A percentile compares a stretch with the other conserved stretches of the same genome.
These are phyloP conservation scores for Procavia capensis DNA, from an alignment of 2,113 vertebrate species.

Conservation along the genomic window DNA sequence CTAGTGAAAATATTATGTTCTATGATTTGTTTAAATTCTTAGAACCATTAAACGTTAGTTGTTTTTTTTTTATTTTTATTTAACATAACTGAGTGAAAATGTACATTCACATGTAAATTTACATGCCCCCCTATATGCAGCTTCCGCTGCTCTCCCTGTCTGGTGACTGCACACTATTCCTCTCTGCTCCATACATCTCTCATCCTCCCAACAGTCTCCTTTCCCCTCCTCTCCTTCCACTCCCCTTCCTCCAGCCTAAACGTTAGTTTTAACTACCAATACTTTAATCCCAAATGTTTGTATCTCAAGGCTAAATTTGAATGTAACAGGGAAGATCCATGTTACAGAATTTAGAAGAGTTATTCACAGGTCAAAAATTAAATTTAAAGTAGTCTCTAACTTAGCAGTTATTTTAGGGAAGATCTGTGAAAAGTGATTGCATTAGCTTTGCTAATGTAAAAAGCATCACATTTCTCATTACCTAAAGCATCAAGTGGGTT, in stretches of 20 bases:
- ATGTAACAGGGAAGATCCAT: background rate
- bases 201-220: too few relatives aligned
- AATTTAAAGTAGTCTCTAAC: background rate
- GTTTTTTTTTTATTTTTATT: too few relatives aligned
- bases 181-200: too few relatives aligned
- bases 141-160: too few relatives aligned
- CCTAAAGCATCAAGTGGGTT: background rate
- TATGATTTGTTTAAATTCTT: background rate
- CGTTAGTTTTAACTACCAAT: too few relatives aligned
- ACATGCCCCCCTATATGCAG: too few relatives aligned
- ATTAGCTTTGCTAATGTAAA: background rate
- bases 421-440: background rate
- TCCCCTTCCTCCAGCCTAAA: too few relatives aligned
- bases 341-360: background rate
- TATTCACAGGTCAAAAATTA: background rate
- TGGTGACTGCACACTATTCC: too few relatives aligned
- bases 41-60: background rate
- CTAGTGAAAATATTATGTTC: background rate
- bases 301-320: background rate
- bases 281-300: background rate
- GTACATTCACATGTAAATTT: too few relatives aligned
- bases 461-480: background rate
- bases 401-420: background rate
- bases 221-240: too few relatives aligned
- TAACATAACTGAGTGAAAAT: too few relatives aligned